A percentile compares a stretch with the other conserved stretches of the same genome.
phyloP scores from a whole-genome alignment of 2,113 vertebrate species.

The Tauraco erythrolophus region DNA sequence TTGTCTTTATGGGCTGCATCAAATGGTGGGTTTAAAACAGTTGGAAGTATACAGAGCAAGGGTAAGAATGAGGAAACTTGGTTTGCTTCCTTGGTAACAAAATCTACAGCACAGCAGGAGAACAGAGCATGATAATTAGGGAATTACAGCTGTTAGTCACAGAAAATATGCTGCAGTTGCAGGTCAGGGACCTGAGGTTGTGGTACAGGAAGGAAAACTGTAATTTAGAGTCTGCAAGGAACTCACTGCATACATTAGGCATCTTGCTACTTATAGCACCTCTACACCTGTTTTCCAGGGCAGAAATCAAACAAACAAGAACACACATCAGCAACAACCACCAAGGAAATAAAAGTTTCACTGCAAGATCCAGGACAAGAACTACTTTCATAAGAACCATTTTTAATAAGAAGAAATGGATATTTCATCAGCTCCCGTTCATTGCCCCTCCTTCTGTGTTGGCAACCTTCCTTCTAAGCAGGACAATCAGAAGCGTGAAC shows the following conservation, averaged over 20 bases:
- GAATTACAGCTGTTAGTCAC: slow-evolving; percentile 80
- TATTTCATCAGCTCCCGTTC: not conserved
- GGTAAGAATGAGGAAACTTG: slow-evolving; percentile 16
- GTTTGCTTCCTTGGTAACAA: slow-evolving; percentile 75
- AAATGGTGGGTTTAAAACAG: slow-evolving; percentile 58
- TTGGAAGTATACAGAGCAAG: slow-evolving; percentile 38
- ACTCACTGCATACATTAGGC: slow-evolving; percentile 9
- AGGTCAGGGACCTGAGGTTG: slow-evolving; percentile 78
- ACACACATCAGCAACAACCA: slow-evolving; percentile 39
- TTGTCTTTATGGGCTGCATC: slow-evolving; percentile 62
- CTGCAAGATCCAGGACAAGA: not conserved
- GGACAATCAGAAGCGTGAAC: not conserved
- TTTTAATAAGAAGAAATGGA: not conserved
- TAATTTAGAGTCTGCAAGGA: slow-evolving; percentile 81
- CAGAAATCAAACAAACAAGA: slow-evolving; percentile 64
- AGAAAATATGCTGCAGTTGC: slow-evolving; percentile 75
- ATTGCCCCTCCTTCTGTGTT: not conserved
- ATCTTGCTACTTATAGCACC: slow-evolving; percentile 53
- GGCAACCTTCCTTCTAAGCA: not conserved
- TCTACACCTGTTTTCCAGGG: slow-evolving; percentile 70
- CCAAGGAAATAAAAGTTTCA: not conserved
- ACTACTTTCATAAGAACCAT: not conserved
- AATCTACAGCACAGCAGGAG: slow-evolving; percentile 78
- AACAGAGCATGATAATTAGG: slow-evolving; percentile 81
- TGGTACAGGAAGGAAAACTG: slow-evolving; percentile 79